Conservation (phyloP, 2,888 invertebrate genomes). For the Oxyteleia sp. region DNA sequence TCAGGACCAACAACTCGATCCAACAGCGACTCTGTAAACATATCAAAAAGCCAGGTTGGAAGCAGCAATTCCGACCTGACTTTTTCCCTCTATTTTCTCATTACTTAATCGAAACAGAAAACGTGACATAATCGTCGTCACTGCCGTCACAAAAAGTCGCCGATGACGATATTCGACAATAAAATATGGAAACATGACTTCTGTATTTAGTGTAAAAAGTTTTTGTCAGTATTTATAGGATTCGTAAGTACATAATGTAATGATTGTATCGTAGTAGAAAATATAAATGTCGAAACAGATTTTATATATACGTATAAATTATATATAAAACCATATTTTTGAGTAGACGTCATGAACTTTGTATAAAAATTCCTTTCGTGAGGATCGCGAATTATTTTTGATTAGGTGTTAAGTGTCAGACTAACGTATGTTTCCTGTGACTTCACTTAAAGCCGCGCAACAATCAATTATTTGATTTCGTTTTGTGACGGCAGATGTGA, state of each 20-base stretch:
- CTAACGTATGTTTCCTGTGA: slow-evolving; percentile 34
- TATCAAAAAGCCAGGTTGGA: slow-evolving; percentile 26
- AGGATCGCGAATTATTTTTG: slow-evolving; percentile 15
- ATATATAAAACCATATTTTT: slow-evolving; percentile 45
- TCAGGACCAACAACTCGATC: slow-evolving; percentile 40
- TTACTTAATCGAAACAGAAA: slow-evolving; percentile 51
- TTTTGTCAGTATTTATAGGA: slow-evolving; percentile 67
- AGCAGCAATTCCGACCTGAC: neutral
- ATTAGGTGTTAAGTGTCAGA: slow-evolving; percentile 44
- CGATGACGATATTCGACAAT: slow-evolving; percentile 59
- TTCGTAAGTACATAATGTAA: slow-evolving; percentile 40
- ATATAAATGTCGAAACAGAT: slow-evolving; percentile 31
- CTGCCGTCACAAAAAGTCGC: slow-evolving; percentile 61
- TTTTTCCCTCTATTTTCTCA: slow-evolving; percentile 45
- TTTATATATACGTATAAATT: slow-evolving; percentile 34
- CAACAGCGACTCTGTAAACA: slow-evolving; percentile 25
- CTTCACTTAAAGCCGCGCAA: slow-evolving; percentile 25
- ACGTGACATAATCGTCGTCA: slow-evolving; percentile 53
- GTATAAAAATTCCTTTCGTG: slow-evolving; percentile 28
- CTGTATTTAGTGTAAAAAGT: slow-evolving; percentile 54
- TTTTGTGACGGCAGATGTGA: slow-evolving; percentile 62
- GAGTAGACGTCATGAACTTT: slow-evolving; percentile 38
- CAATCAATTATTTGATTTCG: slow-evolving; percentile 28
- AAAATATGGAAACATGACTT: slow-evolving; percentile 49
- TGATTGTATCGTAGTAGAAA: slow-evolving; percentile 12